These are phyloP conservation scores for Formicarius rufipectus DNA, from an alignment of 2,113 vertebrate genomes.

Conservation along the genomic window DNA sequence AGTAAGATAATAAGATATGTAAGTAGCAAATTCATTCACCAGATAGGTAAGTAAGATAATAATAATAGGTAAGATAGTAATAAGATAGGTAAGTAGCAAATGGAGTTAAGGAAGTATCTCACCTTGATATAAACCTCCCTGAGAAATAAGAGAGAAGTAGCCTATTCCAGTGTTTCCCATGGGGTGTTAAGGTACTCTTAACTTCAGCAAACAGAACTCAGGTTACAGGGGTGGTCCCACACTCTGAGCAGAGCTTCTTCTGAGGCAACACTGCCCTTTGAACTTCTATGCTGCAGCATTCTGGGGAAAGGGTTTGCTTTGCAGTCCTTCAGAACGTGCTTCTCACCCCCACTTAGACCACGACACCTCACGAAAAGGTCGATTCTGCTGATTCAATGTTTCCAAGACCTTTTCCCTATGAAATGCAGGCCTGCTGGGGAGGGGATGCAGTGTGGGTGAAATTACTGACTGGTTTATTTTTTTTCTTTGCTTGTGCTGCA, in stretches of 20 bases:
- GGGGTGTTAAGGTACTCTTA: neutral
- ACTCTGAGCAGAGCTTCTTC: neutral
- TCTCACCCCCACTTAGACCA: neutral
- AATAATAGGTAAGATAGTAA: too few species aligned
- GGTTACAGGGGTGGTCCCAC: neutral
- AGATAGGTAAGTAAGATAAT: too few species aligned
- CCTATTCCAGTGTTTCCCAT: neutral
- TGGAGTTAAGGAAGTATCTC: neutral
- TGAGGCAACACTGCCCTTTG: neutral
- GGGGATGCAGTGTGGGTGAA: neutral
- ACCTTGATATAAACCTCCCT: neutral
- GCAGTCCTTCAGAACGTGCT: neutral
- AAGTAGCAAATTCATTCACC: too few species aligned
- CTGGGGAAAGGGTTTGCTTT: neutral
- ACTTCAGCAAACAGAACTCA: neutral
- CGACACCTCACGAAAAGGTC: neutral
- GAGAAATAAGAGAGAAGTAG: neutral
- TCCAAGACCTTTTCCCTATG: neutral
- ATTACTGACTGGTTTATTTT: neutral
- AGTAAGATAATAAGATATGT: too few species aligned
- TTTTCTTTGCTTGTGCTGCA: constrained; percentile 63
- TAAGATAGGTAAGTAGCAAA: too few species aligned
- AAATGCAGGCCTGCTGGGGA: neutral
- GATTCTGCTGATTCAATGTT: neutral
- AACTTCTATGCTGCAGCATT: neutral